These are phyloP conservation scores for Amblyornis subalaris DNA, from an alignment of 2,113 vertebrate genomes.

Conservation along the genomic window DNA sequence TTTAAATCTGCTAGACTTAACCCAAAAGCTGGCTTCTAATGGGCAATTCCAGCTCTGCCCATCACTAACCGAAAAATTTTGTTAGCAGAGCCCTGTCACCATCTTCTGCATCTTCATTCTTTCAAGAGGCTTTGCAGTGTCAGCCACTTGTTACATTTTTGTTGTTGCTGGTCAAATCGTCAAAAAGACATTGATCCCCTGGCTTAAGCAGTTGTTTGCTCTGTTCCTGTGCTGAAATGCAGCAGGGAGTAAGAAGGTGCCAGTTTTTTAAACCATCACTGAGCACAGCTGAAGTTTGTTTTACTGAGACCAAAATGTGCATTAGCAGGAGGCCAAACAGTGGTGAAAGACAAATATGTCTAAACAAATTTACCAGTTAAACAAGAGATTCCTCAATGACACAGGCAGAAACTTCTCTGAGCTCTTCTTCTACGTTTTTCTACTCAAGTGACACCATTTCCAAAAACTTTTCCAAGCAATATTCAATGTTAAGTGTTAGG, in stretches of 20 bases:
- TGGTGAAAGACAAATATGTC: not conserved
- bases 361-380: constrained; percentile 3
- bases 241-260: not conserved
- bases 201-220: not conserved
- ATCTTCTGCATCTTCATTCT: not conserved
- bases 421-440: not conserved
- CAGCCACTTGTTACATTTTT: not conserved
- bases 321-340: not conserved
- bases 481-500: not conserved
- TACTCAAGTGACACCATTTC: not conserved
- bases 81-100: not conserved
- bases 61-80: not conserved
- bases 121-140: not conserved
- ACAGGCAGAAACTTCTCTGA: not conserved
- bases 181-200: not conserved
- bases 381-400: not conserved
- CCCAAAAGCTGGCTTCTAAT: not conserved
- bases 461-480: not conserved
- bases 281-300: not conserved
- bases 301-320: not conserved
- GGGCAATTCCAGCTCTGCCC: not conserved
- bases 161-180: not conserved
- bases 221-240: not conserved
- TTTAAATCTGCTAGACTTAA: not conserved
- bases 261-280: not conserved